Evolutionary conservation across 2,888 invertebrate species (phyloP), one percentile per base, ranked within the genome.

Genomic region (Shargacucullia verbasci): DNA sequence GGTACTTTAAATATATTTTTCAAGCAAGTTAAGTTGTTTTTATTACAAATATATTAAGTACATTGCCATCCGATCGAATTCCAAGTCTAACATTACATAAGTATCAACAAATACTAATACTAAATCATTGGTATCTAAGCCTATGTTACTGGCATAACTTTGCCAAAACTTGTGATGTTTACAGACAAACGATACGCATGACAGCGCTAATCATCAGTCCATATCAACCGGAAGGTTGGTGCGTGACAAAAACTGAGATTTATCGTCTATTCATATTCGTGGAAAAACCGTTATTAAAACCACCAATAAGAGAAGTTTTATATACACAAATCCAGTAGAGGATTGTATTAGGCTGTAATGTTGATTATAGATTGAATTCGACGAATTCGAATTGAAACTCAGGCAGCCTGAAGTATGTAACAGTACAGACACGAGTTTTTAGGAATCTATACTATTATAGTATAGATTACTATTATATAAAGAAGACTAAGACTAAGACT

Each of bases 31-130:
- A 20, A 20, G 20, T 20, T 20, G 20, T 4, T 20, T 20, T 20
- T 20, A 35, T 33, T 2, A 33, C 4, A 3, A 11, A 33, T n/a
- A 10, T 35, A 35, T 35, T 13, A 35, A 11, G 4, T 43, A 69
- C 63, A 63, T 63, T 14, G 62, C 8, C 13, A 7, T 20, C 15
- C 25, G 44, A 35, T 49, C 20, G 0, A 38, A 29, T 13, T 35
- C 6, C 13, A n/a, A 33, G 6, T 20, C 2, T 41, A 41, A 27
- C 27, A 41, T 41, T 13, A 12, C 1, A 35, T 12, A 4, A n/a
- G 4, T 41, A 3, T 27, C 27, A 13, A 35, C 4, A 4, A 20
- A 20, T 3, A 20, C 20, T 2, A 20, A 20, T 20, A n/a, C n/a
- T n/a, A 20, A 20, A 20, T 20, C 20, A 20, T 20, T 20, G 2